Evolutionary conservation across 2,113 vertebrate species (phyloP).

Genomic region (Rhabdornis inornatus): DNA sequence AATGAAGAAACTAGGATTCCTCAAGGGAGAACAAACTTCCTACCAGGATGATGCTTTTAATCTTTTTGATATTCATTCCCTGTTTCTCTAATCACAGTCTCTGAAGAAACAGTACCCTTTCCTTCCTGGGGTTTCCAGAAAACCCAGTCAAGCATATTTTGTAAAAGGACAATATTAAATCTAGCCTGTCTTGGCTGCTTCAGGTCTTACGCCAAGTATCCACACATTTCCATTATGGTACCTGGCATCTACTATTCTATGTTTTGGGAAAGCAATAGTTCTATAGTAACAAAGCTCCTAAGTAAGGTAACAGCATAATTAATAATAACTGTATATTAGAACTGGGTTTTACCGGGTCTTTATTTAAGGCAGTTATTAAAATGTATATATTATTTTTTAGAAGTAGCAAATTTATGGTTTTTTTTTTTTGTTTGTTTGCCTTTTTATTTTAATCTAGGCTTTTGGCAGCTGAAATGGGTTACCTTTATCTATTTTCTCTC

Average conservation of each 20-base stretch:
- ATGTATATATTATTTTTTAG: neutral
- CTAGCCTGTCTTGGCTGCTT: neutral
- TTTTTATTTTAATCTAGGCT: neutral
- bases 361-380: slow-evolving; percentile 34
- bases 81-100: neutral
- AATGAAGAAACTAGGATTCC: slow-evolving; percentile 1
- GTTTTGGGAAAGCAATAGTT: slow-evolving; percentile 14
- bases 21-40: neutral
- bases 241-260: neutral
- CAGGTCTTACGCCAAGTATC: neutral
- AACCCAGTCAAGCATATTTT: neutral
- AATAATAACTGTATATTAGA: slow-evolving; percentile 9
- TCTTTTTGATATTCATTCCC: neutral
- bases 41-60: neutral
- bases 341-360: neutral
- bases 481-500: neutral
- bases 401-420: neutral
- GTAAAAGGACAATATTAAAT: neutral
- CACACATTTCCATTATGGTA: neutral
- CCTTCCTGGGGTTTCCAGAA: neutral
- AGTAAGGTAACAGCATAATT: neutral
- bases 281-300: slow-evolving; percentile 29
- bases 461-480: neutral
- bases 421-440: neutral
- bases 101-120: neutral